Conservation (phyloP, 2,113 vertebrate species). For the Harpagus bidentatus region DNA sequence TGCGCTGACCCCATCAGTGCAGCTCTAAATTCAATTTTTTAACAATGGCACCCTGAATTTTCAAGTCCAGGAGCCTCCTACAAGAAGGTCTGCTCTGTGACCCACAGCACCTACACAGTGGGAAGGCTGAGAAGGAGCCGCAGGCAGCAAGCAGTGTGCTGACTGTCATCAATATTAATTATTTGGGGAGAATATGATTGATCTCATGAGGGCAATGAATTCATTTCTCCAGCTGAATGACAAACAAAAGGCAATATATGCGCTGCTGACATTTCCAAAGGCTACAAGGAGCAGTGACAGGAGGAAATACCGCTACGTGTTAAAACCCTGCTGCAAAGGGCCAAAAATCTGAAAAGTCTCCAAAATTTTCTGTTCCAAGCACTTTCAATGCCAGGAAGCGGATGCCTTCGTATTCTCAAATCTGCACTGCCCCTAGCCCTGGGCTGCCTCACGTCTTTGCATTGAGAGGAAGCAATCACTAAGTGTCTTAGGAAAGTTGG, state of each 20-base stretch:
- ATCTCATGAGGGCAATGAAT: slow-evolving; percentile 42
- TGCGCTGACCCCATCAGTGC: not conserved
- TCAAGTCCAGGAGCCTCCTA: not conserved
- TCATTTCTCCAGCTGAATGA: slow-evolving; percentile 10
- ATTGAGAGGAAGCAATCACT: not conserved
- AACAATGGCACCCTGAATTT: not conserved
- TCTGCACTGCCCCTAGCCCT: not conserved
- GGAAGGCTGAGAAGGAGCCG: not conserved
- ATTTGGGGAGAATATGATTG: slow-evolving; percentile 33
- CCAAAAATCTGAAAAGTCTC: not conserved
- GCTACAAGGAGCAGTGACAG: not conserved
- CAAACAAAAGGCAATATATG: slow-evolving; percentile 51
- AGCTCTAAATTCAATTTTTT: not conserved
- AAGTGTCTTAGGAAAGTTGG: not conserved
- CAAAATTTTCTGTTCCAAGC: not conserved
- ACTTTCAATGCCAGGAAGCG: not conserved
- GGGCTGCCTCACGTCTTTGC: not conserved
- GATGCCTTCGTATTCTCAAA: not conserved
- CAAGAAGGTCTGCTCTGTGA: not conserved
- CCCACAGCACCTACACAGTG: not conserved
- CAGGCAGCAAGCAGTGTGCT: not conserved
- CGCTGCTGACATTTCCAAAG: slow-evolving; percentile 39
- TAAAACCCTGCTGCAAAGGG: not conserved
- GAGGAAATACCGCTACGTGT: not conserved
- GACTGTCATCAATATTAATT: slow-evolving; percentile 51